These are phyloP conservation scores for Cosmia pyralina DNA, from an alignment of 2,888 invertebrate genomes.

Conservation along the genomic window DNA sequence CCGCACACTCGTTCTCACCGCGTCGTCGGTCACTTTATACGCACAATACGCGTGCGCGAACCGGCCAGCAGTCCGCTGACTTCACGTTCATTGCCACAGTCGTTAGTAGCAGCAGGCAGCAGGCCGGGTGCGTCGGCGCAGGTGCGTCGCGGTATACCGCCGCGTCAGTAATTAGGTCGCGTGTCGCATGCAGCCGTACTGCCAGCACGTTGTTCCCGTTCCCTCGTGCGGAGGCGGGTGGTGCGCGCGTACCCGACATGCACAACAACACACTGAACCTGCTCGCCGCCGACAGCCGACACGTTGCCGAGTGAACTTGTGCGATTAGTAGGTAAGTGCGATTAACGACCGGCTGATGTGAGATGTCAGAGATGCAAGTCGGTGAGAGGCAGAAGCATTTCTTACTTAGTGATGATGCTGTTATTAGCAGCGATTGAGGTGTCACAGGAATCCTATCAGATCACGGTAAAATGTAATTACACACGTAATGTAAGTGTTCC, in stretches of 20 bases:
- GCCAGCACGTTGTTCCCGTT: constrained; percentile 15
- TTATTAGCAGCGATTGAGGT: background rate
- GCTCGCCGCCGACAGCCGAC: constrained; percentile 6
- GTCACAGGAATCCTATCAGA: constrained; percentile 19
- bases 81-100: constrained; percentile 20
- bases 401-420: constrained; percentile 6
- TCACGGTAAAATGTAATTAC: constrained; percentile 11
- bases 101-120: background rate
- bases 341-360: background rate
- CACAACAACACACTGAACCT: constrained; percentile 3
- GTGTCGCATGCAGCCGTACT: constrained; percentile 23
- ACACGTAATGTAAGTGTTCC: constrained; percentile 1
- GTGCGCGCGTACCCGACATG: constrained; percentile 14
- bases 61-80: constrained; percentile 5
- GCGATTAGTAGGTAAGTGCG: constrained; percentile 33
- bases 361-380: background rate
- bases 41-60: background rate
- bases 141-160: constrained; percentile 1
- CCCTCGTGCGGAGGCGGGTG: background rate
- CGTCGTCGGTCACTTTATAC: constrained; percentile 12
- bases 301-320: background rate
- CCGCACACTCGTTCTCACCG: constrained; percentile 67
- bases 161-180: constrained; percentile 38
- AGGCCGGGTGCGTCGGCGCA: background rate
- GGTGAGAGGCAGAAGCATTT: constrained; percentile 18